Evolutionary conservation across 2,888 invertebrate species (phyloP).

Genomic region (Dorcus parallelipipedus): DNA sequence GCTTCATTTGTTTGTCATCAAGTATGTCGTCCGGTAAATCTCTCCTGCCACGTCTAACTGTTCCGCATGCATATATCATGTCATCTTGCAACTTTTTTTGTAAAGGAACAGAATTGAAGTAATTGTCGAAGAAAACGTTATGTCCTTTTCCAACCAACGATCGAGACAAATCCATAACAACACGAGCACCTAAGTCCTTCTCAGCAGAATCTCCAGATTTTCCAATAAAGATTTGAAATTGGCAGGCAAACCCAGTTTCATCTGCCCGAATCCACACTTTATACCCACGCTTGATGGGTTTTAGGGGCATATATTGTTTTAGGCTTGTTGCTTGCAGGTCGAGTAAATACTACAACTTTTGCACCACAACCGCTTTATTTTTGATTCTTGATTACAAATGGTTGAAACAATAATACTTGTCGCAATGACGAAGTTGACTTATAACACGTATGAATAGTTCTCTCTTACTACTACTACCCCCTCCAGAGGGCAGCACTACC

Average conservation of each 20-base stretch:
- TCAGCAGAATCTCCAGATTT: conserved; percentile 30
- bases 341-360: no score
- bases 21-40: conserved; percentile 18
- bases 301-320: conserved; percentile 22
- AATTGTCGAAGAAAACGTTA: conserved; percentile 14
- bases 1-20: no score
- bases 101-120: not conserved
- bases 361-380: no score
- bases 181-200: conserved; percentile 24
- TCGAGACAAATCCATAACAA: conserved; percentile 11
- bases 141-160: conserved; percentile 11
- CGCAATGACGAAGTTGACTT: no score
- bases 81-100: not conserved
- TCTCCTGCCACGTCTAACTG: conserved; percentile 21
- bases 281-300: conserved; percentile 15
- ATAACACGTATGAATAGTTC: no score
- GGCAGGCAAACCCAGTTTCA: conserved; percentile 23
- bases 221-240: conserved; percentile 33
- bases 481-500: no score
- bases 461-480: no score
- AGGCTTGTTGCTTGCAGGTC: no score
- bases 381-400: no score
- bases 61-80: conserved; percentile 24
- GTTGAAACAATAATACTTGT: no score
- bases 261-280: conserved; percentile 30